These are phyloP conservation scores for Omphaloscelis lunosa DNA, from an alignment of 2,888 invertebrate genomes.

Conservation along the genomic window DNA sequence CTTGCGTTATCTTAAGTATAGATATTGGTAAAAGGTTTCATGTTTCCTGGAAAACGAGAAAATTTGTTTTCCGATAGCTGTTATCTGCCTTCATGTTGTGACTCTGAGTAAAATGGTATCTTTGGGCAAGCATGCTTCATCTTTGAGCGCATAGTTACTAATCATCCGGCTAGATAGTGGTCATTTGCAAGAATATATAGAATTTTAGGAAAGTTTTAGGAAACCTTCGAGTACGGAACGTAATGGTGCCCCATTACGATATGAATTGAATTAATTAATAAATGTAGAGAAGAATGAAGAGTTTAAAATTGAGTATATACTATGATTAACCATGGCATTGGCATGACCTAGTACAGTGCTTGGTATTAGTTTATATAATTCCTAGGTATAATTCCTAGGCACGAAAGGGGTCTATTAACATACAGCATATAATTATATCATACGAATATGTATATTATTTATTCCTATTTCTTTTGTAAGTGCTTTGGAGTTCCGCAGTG, in stretches of 20 bases:
- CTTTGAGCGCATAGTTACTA: not conserved
- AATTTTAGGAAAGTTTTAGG: not conserved
- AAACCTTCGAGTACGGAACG: not conserved
- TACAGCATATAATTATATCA: not conserved
- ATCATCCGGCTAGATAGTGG: too few relatives aligned
- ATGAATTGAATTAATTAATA: not conserved
- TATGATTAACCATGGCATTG: constrained; percentile 6
- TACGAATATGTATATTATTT: too few relatives aligned
- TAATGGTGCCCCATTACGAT: not conserved
- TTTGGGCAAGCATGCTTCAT: not conserved
- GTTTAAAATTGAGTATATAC: not conserved
- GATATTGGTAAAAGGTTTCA: constrained; percentile 19
- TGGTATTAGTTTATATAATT: not conserved
- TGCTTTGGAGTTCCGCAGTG: too few relatives aligned
- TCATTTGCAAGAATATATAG: not conserved
- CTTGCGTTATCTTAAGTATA: constrained; percentile 58
- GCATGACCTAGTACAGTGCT: constrained; percentile 5
- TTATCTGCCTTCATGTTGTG: not conserved
- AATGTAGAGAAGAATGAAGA: not conserved
- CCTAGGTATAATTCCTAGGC: not conserved
- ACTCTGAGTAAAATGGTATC: not conserved
- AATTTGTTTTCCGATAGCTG: constrained; percentile 34
- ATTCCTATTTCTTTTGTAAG: too few relatives aligned
- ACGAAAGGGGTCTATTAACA: not conserved
- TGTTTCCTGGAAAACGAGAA: constrained; percentile 34